A percentile compares a stretch with the other conserved stretches of the same genome.
Conservation (phyloP, 2,113 vertebrate species). For the Myanophis thanlyinensis region DNA sequence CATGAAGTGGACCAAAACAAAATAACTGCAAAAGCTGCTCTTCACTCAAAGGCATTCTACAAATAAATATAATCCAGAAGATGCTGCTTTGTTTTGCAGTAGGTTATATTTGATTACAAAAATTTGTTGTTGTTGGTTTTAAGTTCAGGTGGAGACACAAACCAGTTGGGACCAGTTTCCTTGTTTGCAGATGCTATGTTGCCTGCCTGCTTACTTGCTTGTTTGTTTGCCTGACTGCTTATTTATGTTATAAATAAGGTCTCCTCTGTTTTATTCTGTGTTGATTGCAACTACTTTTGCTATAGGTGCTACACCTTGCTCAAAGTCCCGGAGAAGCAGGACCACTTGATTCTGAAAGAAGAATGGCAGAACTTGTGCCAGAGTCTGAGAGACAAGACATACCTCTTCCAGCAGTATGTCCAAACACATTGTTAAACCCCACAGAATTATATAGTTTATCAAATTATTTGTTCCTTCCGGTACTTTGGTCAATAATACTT, state of each 20-base stretch:
- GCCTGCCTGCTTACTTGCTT: neutral
- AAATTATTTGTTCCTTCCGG: accelerated
- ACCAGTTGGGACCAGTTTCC: neutral
- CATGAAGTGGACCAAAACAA: neutral
- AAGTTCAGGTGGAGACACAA: neutral
- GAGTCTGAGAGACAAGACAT: neutral
- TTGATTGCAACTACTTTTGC: neutral
- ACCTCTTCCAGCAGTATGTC: neutral
- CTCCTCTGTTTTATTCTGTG: neutral
- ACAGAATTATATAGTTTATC: accelerated
- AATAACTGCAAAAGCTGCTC: neutral
- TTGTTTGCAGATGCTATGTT: neutral
- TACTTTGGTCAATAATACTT: neutral
- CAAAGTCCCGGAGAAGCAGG: conserved; percentile 2
- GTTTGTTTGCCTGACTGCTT: neutral
- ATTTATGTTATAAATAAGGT: neutral
- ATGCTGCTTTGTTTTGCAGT: neutral
- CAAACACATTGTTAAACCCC: neutral
- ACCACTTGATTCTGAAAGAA: neutral
- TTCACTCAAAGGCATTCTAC: neutral
- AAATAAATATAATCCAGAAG: neutral
- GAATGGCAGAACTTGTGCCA: neutral
- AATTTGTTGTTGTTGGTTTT: neutral
- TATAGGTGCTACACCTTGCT: conserved; percentile 65
- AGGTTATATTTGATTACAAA: neutral